These are phyloP conservation scores for Forficula auricularia DNA, from an alignment of 1,140 invertebrate genomes.

Conservation along the genomic window DNA sequence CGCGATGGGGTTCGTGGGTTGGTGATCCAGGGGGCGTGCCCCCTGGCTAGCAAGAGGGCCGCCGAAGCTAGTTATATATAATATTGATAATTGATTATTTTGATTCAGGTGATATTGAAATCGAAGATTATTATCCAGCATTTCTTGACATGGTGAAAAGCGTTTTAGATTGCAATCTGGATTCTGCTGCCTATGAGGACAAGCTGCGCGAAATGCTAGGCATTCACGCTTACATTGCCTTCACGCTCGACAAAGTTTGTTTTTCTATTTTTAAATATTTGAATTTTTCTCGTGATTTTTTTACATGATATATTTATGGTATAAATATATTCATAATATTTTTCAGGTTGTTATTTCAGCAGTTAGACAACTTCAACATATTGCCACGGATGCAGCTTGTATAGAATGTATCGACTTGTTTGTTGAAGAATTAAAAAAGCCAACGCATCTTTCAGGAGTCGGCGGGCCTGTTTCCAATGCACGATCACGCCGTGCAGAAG, in stretches of 20 bases:
- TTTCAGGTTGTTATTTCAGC: conserved; percentile 12
- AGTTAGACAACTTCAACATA: conserved; percentile 62
- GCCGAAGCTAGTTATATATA: too few relatives aligned
- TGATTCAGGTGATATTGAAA: conserved; percentile 41
- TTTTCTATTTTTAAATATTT: conserved; percentile 77
- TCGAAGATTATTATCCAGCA: conserved; percentile 73
- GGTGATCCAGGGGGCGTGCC: too few relatives aligned
- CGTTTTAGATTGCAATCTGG: conserved; percentile 88
- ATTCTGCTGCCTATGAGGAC: conserved; percentile 80
- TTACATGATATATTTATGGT: conserved; percentile 4
- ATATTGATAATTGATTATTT: too few relatives aligned
- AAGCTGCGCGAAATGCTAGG: conserved; percentile 93
- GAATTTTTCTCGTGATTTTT: conserved; percentile 21
- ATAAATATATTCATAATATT: conserved; percentile 6
- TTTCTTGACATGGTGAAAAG: conserved; percentile 92
- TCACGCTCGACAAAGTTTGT: conserved; percentile 84
- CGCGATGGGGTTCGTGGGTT: too few relatives aligned
- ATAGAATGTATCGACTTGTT: conserved; percentile 67
- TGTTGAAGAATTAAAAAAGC: conserved; percentile 42
- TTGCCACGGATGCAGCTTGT: conserved; percentile 72
- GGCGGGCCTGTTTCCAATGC: conserved; percentile 53
- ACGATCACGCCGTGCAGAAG: conserved; percentile 41
- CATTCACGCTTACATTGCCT: conserved; percentile 88
- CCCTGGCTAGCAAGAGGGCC: too few relatives aligned
- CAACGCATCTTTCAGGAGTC: conserved; percentile 37